Conservation (phyloP, 2,888 invertebrate genomes). For the Zaprionus lineosus region DNA sequence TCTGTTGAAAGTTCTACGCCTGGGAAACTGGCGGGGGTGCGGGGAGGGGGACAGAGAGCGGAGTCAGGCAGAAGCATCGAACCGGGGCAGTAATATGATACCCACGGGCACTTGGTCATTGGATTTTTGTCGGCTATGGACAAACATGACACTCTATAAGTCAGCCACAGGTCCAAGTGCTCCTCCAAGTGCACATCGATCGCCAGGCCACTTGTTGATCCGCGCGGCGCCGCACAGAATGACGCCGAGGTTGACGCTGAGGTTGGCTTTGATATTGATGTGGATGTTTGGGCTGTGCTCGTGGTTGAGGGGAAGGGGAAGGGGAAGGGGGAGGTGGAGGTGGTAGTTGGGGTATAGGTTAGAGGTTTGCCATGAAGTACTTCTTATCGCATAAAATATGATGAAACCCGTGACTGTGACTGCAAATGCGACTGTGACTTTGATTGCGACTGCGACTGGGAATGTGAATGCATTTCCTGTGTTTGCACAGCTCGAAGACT, state of each 20-base stretch:
- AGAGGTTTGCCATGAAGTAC: conserved; percentile 51
- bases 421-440: too few relatives aligned
- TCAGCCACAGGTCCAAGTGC: conserved; percentile 27
- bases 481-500: neutral
- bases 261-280: conserved; percentile 16
- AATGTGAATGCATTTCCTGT: conserved; percentile 61
- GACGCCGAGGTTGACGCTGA: too few relatives aligned
- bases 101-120: conserved; percentile 28
- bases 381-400: conserved; percentile 54
- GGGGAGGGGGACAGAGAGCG: too few relatives aligned
- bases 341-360: too few relatives aligned
- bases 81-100: conserved; percentile 61
- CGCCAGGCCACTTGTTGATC: conserved; percentile 53
- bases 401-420: conserved; percentile 27
- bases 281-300: too few relatives aligned
- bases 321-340: too few relatives aligned
- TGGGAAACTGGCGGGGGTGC: too few relatives aligned
- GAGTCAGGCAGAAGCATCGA: conserved; percentile 10
- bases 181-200: conserved; percentile 18
- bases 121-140: conserved; percentile 53
- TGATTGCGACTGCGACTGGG: too few relatives aligned
- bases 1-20: conserved; percentile 63
- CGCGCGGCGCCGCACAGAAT: conserved; percentile 24
- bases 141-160: conserved; percentile 72
- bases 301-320: too few relatives aligned